A percentile compares a stretch with the other conserved stretches of the same genome.
Conservation (phyloP, 2,113 vertebrate genomes). For the Diadophis punctatus region DNA sequence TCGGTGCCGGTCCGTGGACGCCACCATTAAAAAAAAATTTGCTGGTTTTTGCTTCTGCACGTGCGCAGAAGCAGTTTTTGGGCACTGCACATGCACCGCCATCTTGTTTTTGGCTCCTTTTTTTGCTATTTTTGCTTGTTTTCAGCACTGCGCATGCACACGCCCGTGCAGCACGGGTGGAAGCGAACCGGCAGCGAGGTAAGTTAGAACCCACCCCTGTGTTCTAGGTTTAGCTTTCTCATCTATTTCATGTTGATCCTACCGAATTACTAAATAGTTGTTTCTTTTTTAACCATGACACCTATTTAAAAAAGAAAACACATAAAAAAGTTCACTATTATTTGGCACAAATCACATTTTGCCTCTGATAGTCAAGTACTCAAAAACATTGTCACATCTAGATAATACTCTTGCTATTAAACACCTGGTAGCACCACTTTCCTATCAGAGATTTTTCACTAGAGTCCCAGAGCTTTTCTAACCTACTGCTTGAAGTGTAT, state of each 20-base stretch:
- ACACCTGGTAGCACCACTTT: background rate
- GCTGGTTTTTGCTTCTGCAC: no score
- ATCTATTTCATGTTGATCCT: constrained; percentile 36
- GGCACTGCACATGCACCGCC: no score
- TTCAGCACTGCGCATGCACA: no score
- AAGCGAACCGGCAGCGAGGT: no score
- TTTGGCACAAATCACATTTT: constrained; percentile 19
- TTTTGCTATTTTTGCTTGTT: no score
- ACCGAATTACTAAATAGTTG: background rate
- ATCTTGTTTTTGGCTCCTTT: no score
- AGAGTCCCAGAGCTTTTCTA: background rate
- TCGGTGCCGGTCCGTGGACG: no score
- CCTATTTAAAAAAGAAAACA: constrained; percentile 6
- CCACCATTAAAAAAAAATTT: no score
- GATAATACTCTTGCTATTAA: constrained; percentile 23
- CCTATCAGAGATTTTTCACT: background rate
- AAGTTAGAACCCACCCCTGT: no score
- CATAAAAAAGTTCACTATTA: constrained; percentile 36
- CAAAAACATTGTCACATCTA: constrained; percentile 2
- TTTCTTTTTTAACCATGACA: constrained; percentile 30
- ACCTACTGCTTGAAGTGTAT: accelerated
- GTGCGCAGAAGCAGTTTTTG: no score
- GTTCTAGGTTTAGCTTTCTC: constrained; percentile 36
- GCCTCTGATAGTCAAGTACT: constrained; percentile 27
- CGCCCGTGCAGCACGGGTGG: no score